phyloP scores from a whole-genome alignment of 2,113 vertebrate genomes.

The Onychorhynchus coronatus region DNA sequence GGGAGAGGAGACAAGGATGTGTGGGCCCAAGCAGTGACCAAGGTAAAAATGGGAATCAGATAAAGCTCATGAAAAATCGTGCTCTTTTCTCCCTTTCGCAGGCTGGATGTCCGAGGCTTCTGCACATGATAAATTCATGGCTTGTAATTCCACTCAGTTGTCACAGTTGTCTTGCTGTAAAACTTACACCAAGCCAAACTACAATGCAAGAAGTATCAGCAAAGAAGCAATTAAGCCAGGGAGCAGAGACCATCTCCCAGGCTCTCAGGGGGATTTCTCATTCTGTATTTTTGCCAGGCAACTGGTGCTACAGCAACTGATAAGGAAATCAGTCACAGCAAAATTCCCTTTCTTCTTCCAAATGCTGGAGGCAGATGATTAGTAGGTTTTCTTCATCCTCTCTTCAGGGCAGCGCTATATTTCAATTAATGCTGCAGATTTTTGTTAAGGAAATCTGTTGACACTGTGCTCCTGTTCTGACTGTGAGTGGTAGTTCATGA shows the following conservation, averaged over 20 bases:
- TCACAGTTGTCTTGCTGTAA: background rate
- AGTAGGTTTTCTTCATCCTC: accelerated
- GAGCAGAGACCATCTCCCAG: background rate
- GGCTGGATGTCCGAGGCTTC: background rate
- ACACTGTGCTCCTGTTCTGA: background rate
- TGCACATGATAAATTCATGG: background rate
- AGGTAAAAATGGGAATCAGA: background rate
- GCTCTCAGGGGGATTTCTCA: background rate
- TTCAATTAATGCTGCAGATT: background rate
- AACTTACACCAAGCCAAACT: background rate
- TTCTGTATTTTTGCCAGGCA: background rate
- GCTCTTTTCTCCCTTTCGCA: background rate
- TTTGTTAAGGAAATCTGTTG: background rate
- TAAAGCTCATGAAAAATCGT: background rate
- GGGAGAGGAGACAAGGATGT: background rate
- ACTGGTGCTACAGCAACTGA: background rate
- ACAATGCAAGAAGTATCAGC: background rate
- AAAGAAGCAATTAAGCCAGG: background rate
- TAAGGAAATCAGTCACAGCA: background rate
- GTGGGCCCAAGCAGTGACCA: background rate
- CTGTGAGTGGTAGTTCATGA: background rate
- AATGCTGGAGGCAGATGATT: background rate
- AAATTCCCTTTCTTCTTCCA: background rate
- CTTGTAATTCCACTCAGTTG: background rate
- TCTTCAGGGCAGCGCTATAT: background rate